Evolutionary conservation across 1,140 invertebrate genomes (phyloP), one percentile per base, ranked within the genome.

Genomic region (Drosophila lacteicornis): DNA sequence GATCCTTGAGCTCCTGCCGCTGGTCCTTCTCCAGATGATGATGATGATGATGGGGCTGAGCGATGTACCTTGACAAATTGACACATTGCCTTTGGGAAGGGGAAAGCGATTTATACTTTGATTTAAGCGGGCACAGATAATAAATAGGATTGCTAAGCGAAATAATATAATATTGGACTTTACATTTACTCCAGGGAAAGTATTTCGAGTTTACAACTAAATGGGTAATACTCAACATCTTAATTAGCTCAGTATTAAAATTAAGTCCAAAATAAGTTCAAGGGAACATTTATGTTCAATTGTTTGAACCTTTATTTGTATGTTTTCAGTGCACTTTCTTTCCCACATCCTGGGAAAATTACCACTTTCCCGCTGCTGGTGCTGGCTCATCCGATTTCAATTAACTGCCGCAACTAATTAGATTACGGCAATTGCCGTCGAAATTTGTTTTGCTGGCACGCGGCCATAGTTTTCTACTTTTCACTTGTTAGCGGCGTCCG

Each of bases 1-100:
- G 75, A 74, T 60, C 55, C 73, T 55, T 40, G 71, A 76, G 43
- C 36, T 70, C 51, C 22, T 75, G 63, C 50, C 66, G 59, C 27
- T 63, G 61, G 50, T 68, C 74, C 45, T 46, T 66, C 65, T 49
- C 51, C 66, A 71, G 62, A 19, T 43, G 74, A 27, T 53, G 60
- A 53, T 22, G 19, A 22, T 79, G 83, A 43, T 75, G 66, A 59
- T 65, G 51, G 56, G 53, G 66, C 76, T 84, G 81, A 91, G 66
- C 82, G 83, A 91, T 91, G 81, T 86, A 91, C 87, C 86, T 87
- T 91, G 82, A 82, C 86, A 86, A 91, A 91, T 91, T 91, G 82
- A 91, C 86, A 91, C 77, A 82, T 91, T 73, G 86, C 88, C 60
- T 47, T 36, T n/a, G 51, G 78, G 69, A 69, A 78, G 78, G 74